phyloP scores from a whole-genome alignment of 1,140 invertebrate species.

The Popillia japonica region DNA sequence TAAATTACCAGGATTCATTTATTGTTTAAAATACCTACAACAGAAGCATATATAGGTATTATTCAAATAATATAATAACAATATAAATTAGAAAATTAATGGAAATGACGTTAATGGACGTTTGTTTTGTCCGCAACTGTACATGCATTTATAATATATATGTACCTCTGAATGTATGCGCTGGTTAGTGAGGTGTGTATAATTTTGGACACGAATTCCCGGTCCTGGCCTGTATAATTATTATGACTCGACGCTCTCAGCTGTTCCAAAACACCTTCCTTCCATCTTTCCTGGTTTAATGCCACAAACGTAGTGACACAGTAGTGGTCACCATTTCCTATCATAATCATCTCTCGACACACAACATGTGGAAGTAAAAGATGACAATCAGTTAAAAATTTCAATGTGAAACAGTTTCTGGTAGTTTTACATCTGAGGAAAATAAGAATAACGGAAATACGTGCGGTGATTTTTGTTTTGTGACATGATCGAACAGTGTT shows the following conservation, averaged over 20 bases:
- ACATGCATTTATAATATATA: background rate
- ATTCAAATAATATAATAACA: background rate
- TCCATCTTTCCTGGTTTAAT: slow-evolving; percentile 29
- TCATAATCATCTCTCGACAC: slow-evolving; percentile 21
- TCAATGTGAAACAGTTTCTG: background rate
- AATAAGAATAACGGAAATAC: background rate
- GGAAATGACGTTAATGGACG: background rate
- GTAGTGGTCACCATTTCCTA: slow-evolving; percentile 19
- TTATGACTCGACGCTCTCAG: slow-evolving; percentile 30
- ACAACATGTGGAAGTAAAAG: background rate
- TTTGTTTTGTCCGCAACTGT: background rate
- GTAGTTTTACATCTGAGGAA: background rate
- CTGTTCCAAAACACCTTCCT: slow-evolving; percentile 32
- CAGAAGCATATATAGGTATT: too few species aligned
- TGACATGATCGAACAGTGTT: background rate
- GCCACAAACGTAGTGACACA: slow-evolving; percentile 28
- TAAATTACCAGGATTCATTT: too few species aligned
- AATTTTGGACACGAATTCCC: slow-evolving; percentile 21
- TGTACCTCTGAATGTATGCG: background rate
- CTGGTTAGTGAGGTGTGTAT: slow-evolving; percentile 1
- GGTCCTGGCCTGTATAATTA: slow-evolving; percentile 31
- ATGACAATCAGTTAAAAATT: background rate
- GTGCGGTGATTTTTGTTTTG: slow-evolving; percentile 20
- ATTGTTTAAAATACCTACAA: too few species aligned
- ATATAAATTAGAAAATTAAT: background rate